Percentiles rank a stretch among this genome's conserved stretches.
phyloP scores from a whole-genome alignment of 2,888 invertebrate genomes.

The Timema cristinae region DNA sequence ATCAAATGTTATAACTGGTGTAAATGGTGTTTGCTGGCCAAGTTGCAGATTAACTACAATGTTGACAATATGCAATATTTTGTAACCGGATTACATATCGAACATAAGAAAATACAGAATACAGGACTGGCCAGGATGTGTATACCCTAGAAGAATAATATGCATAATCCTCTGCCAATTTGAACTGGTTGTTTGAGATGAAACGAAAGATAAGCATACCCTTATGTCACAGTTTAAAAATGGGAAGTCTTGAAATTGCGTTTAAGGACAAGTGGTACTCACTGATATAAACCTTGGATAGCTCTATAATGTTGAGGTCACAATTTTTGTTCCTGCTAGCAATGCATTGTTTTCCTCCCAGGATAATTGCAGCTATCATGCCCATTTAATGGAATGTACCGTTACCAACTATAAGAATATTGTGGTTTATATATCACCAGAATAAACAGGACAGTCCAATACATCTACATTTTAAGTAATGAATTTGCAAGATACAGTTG shows the following conservation, averaged over 20 bases:
- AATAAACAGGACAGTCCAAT: not conserved
- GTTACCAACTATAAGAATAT: not conserved
- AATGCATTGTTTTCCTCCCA: not conserved
- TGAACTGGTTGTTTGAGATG: not conserved
- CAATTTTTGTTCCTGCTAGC: not conserved
- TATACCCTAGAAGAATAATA: not conserved
- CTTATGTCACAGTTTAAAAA: not conserved
- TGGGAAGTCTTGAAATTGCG: not conserved
- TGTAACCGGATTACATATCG: not conserved
- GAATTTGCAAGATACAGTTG: not conserved
- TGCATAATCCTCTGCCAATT: conserved; percentile 1
- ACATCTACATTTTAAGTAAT: not conserved
- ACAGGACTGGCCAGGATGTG: not conserved
- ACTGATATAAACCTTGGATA: not conserved
- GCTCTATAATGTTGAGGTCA: no score
- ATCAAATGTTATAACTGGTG: no score
- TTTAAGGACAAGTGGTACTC: not conserved
- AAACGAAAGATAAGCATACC: not conserved
- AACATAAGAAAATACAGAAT: not conserved
- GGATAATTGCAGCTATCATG: not conserved
- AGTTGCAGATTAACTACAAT: no score
- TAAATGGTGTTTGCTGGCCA: no score
- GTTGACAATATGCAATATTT: no score
- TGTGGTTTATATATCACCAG: not conserved
- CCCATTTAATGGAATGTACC: not conserved